Percentiles rank a stretch among this genome's conserved stretches.
phyloP scores from a whole-genome alignment of 2,113 vertebrate genomes.

The Neolamprologus hecqui region DNA sequence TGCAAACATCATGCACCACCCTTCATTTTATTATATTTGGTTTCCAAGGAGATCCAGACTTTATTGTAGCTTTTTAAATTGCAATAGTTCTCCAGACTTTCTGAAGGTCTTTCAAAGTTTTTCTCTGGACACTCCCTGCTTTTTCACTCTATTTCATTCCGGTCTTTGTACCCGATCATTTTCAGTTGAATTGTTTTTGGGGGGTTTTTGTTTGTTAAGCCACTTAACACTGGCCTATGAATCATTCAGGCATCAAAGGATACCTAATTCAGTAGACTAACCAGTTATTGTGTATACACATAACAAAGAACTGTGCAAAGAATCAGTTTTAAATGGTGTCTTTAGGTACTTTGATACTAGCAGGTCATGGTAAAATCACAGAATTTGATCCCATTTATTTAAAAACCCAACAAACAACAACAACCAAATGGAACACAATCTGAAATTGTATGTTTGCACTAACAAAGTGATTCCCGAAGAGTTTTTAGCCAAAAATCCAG shows the following conservation, averaged over 20 bases:
- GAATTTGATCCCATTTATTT: background rate
- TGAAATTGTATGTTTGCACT: background rate
- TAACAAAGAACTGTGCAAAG: background rate
- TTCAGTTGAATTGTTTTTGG: background rate
- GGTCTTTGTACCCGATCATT: background rate
- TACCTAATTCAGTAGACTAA: background rate
- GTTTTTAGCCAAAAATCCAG: background rate
- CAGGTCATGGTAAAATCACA: background rate
- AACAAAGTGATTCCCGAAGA: background rate
- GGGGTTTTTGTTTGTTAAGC: accelerated
- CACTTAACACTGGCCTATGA: background rate
- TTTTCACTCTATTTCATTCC: background rate
- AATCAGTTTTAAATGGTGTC: background rate
- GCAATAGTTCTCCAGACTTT: background rate
- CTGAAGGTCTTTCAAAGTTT: background rate
- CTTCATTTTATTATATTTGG: background rate
- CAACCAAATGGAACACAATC: background rate
- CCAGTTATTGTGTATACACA: background rate
- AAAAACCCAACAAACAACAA: background rate
- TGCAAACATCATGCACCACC: background rate
- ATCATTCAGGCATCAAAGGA: background rate
- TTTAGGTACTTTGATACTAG: background rate
- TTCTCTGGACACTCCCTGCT: background rate
- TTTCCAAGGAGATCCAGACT: background rate
- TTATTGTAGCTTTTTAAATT: background rate